Percentiles rank a stretch among this genome's conserved stretches.
Evolutionary conservation across 2,888 invertebrate genomes (phyloP).

Genomic region (Didymodactylos carnosus): DNA sequence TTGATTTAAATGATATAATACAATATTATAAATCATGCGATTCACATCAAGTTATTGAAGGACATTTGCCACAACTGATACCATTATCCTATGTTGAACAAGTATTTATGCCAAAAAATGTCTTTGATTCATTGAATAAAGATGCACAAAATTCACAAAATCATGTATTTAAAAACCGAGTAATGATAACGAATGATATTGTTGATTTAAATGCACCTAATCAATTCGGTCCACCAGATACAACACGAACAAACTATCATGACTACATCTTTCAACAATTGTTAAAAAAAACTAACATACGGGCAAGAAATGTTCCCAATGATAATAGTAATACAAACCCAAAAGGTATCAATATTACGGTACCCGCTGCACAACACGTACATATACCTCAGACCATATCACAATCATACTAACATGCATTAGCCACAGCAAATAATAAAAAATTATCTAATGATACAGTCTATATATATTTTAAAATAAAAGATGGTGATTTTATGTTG

Average conservation of each 20-base stretch:
- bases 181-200: background rate
- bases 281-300: background rate
- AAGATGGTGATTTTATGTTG: background rate
- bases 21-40: background rate
- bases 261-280: background rate
- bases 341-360: background rate
- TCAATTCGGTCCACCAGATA: background rate
- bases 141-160: background rate
- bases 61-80: background rate
- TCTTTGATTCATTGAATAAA: background rate
- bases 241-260: background rate
- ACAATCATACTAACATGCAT: background rate
- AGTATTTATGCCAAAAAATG: background rate
- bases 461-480: background rate
- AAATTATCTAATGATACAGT: background rate
- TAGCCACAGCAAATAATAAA: background rate
- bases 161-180: background rate
- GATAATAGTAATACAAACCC: background rate
- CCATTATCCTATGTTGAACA: background rate
- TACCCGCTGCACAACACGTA: background rate
- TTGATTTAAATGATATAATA: background rate
- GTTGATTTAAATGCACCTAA: background rate
- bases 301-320: background rate
- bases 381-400: background rate
- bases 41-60: background rate